Evolutionary conservation across 2,113 vertebrate species (phyloP).

Genomic region (Willisornis vidua): DNA sequence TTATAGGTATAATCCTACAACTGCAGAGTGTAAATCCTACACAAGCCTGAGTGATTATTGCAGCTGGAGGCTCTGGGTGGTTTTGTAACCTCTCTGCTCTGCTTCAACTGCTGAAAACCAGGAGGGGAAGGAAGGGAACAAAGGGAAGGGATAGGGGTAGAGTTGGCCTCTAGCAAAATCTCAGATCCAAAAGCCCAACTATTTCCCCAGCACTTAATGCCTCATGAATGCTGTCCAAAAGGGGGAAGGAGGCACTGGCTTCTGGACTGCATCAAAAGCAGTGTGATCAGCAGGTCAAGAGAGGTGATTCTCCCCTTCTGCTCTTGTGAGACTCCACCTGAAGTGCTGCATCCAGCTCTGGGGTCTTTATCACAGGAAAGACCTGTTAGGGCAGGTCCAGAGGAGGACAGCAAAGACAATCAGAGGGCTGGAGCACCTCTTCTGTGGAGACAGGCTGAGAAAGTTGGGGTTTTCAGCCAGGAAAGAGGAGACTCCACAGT

Average conservation of each 20-base stretch:
- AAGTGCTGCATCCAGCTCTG: neutral
- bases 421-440: neutral
- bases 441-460: neutral
- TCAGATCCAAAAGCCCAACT: neutral
- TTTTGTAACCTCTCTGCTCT: neutral
- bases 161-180: neutral
- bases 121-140: neutral
- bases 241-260: neutral
- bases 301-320: neutral
- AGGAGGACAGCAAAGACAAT: neutral
- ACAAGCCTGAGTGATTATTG: neutral
- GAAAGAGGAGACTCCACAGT: neutral
- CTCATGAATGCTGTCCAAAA: neutral
- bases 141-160: neutral
- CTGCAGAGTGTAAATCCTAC: neutral
- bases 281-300: neutral
- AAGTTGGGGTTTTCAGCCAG: too few species aligned
- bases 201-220: neutral
- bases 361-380: neutral
- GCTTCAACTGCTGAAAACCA: neutral
- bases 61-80: neutral
- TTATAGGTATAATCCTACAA: constrained; percentile 26
- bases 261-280: neutral
- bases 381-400: neutral
- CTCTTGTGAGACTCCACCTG: neutral